These are phyloP conservation scores for Meleagris gallopavo DNA, from an alignment of 2,113 vertebrate genomes.

Conservation along the genomic window DNA sequence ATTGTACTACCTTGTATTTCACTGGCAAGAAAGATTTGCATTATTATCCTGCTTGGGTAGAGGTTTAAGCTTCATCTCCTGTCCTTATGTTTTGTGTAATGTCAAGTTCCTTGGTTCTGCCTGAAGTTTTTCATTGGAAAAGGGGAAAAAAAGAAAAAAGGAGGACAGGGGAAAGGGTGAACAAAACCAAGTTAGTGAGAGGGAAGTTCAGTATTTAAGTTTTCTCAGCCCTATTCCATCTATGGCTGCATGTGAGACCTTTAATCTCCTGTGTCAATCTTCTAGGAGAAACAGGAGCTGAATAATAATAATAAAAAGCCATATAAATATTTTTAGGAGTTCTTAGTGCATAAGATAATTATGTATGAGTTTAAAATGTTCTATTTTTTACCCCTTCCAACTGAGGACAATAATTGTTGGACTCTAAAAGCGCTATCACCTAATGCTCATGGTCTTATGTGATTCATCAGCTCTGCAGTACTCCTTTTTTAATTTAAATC, in stretches of 20 bases:
- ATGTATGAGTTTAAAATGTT: background rate
- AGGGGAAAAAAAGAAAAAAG: background rate
- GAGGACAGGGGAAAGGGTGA: background rate
- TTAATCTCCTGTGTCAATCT: background rate
- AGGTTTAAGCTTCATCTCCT: background rate
- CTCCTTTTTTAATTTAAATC: background rate
- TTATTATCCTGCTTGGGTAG: background rate
- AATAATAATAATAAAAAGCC: background rate
- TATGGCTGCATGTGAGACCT: background rate
- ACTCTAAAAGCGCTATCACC: background rate
- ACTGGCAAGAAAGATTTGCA: background rate
- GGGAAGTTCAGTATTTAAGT: background rate
- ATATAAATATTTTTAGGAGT: background rate
- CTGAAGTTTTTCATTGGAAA: background rate
- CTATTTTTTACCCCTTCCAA: background rate
- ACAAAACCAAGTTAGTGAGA: background rate
- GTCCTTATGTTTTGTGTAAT: background rate
- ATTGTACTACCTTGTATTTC: background rate
- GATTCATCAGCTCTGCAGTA: background rate
- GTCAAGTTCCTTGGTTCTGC: background rate
- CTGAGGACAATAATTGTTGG: background rate
- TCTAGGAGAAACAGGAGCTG: background rate
- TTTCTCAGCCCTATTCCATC: background rate
- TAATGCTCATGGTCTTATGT: background rate
- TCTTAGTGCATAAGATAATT: background rate